These are phyloP conservation scores for Mystacides longicornis DNA, from an alignment of 2,888 invertebrate genomes.

Conservation along the genomic window DNA sequence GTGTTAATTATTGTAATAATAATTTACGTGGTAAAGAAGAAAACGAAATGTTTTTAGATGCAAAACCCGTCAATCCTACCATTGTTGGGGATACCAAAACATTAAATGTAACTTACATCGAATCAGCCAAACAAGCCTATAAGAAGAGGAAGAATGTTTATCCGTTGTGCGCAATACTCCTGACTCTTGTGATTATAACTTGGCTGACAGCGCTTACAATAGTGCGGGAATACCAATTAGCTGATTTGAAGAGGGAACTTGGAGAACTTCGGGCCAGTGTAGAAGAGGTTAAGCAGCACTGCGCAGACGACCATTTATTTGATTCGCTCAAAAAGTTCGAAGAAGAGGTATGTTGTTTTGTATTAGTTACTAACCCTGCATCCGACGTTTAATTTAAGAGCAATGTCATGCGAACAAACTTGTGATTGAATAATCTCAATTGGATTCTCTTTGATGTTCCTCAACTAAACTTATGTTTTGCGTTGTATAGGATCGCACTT, in stretches of 20 bases:
- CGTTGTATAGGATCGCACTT: no score
- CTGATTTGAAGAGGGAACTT: conserved; percentile 14
- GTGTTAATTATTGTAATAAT: background rate
- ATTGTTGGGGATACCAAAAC: background rate
- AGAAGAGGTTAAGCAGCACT: conserved; percentile 8
- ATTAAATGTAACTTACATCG: background rate
- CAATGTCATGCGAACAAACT: no score
- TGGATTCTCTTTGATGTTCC: no score
- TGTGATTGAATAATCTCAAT: no score
- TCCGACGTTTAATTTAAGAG: no score
- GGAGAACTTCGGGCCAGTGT: conserved; percentile 10
- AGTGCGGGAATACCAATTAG: conserved; percentile 21
- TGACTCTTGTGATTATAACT: conserved; percentile 8
- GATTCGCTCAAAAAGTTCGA: conserved; percentile 21
- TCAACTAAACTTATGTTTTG: no score
- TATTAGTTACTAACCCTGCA: no score
- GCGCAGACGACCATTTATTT: conserved; percentile 12
- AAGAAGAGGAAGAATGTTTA: conserved; percentile 15
- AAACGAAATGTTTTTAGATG: background rate
- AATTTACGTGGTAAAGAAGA: background rate
- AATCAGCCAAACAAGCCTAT: background rate
- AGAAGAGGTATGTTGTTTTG: conserved; percentile 21
- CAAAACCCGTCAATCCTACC: background rate
- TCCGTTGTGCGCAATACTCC: conserved; percentile 11
- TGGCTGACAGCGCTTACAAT: conserved; percentile 19